Evolutionary conservation across 2,888 invertebrate genomes (phyloP).

Genomic region (Metopia argyrocephala): DNA sequence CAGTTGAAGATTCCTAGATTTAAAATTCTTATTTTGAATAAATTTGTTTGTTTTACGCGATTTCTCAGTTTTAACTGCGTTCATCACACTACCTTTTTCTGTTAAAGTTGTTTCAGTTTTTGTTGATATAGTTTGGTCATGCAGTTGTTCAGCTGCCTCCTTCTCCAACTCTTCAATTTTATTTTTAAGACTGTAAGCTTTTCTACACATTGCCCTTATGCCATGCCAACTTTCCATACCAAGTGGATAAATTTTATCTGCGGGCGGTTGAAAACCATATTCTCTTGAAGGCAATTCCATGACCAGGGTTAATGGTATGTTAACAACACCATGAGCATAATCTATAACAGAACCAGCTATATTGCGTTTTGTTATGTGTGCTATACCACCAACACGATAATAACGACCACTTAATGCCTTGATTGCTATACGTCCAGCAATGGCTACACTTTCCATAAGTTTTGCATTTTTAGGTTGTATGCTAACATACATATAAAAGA

Average conservation of each 20-base stretch:
- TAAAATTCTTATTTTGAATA: conserved; percentile 1
- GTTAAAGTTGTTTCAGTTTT: not conserved
- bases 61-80: no score
- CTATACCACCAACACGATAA: conserved; percentile 77
- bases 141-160: not conserved
- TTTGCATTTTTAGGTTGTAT: conserved; percentile 70
- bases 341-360: conserved; percentile 77
- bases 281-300: conserved; percentile 76
- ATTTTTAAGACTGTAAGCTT: conserved; percentile 68
- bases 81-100: no score
- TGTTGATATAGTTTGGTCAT: no score
- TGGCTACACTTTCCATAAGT: conserved; percentile 73
- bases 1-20: not conserved
- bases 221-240: conserved; percentile 77
- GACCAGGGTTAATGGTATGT: conserved; percentile 75
- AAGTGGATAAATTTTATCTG: conserved; percentile 73
- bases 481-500: conserved; percentile 63
- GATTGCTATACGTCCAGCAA: conserved; percentile 74
- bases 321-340: conserved; percentile 75
- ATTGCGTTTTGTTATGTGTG: conserved; percentile 72
- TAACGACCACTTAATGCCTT: conserved; percentile 73
- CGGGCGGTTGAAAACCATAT: conserved; percentile 76
- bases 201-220: conserved; percentile 77
- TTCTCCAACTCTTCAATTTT: conserved; percentile 45
- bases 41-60: not conserved